A percentile compares a stretch with the other conserved stretches of the same genome.
Evolutionary conservation across 2,113 vertebrate species (phyloP).

Genomic region (Trogon melanurus): DNA sequence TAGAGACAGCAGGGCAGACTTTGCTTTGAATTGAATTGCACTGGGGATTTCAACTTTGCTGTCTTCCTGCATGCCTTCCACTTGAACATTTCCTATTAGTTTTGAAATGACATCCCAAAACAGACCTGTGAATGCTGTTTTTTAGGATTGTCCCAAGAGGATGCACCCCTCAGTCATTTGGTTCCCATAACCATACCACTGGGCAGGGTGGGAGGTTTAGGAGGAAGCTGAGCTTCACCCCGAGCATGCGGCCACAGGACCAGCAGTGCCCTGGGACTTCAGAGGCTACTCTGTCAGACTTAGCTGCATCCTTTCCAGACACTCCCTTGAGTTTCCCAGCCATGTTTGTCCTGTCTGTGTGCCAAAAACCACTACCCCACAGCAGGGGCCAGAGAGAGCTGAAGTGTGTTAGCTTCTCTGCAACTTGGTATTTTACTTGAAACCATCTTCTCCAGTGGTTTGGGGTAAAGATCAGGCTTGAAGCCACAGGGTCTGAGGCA

Average conservation of each 20-base stretch:
- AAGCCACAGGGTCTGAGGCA: neutral
- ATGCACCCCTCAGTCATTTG: neutral
- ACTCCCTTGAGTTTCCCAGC: neutral
- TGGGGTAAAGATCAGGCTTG: neutral
- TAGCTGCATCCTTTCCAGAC: neutral
- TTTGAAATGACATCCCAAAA: neutral
- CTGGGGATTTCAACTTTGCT: neutral
- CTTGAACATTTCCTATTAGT: neutral
- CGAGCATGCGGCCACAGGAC: neutral
- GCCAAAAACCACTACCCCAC: neutral
- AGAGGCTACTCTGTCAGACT: neutral
- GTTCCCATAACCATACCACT: neutral
- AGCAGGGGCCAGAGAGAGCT: neutral
- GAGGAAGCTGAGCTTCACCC: neutral
- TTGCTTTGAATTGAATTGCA: constrained; percentile 10
- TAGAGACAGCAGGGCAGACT: neutral
- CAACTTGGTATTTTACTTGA: neutral
- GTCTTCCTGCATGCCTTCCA: neutral
- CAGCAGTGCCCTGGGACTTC: neutral
- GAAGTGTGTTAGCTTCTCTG: neutral
- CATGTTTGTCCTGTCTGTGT: neutral
- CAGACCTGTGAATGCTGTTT: neutral
- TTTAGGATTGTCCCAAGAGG: neutral
- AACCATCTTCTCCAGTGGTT: neutral
- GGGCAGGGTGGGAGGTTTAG: neutral